Percentiles rank a stretch among this genome's conserved stretches.
Evolutionary conservation across 2,113 vertebrate species (phyloP).

Genomic region (Lepus europaeus): DNA sequence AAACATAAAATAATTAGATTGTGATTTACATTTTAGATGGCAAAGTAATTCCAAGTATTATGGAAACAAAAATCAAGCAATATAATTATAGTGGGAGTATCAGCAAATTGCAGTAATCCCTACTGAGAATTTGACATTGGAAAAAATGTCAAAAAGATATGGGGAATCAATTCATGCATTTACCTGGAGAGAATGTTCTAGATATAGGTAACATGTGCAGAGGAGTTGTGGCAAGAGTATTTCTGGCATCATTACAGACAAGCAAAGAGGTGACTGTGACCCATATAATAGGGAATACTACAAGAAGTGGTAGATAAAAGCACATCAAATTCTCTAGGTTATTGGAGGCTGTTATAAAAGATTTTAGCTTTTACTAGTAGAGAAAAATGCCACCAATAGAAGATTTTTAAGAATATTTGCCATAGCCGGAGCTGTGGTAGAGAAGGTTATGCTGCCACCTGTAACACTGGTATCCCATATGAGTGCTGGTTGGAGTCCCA

Average conservation of each 20-base stretch:
- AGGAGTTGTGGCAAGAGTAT: neutral
- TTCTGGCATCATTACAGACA: neutral
- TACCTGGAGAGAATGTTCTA: neutral
- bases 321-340: neutral
- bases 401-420: neutral
- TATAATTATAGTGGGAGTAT: rapidly evolving
- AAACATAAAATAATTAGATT: neutral
- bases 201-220: neutral
- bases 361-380: neutral
- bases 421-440: no score
- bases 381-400: neutral
- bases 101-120: neutral
- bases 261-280: neutral
- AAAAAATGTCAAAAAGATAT: neutral
- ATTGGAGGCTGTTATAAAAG: neutral
- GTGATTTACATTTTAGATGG: neutral
- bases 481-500: no score
- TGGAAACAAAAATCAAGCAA: neutral
- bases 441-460: no score
- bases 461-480: no score
- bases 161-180: neutral
- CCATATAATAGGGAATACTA: neutral
- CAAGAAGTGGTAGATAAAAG: neutral
- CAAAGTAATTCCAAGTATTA: neutral
- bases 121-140: neutral